A percentile compares a stretch with the other conserved stretches of the same genome.
phyloP scores from a whole-genome alignment of 2,797 vertebrate genomes.

The Hypotaenidia philippensis region DNA sequence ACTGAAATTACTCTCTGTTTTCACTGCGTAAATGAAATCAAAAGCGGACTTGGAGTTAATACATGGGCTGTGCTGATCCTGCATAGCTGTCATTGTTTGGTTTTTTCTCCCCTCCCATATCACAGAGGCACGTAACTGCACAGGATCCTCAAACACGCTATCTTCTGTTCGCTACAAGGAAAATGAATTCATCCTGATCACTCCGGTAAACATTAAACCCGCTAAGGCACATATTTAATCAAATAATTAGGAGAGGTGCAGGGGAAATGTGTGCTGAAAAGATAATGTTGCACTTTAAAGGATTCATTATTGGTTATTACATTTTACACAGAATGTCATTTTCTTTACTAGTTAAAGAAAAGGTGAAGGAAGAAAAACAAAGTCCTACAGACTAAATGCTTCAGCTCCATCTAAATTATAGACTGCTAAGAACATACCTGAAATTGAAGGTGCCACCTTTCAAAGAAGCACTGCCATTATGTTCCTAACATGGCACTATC shows the following conservation, averaged over 20 bases:
- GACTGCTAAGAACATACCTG: neutral
- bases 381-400: neutral
- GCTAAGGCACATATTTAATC: conserved; percentile 61
- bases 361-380: conserved; percentile 49
- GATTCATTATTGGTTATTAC: conserved; percentile 68
- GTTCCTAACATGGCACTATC: neutral
- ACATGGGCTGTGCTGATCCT: neutral
- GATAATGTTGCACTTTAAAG: conserved; percentile 68
- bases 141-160: conserved; percentile 19
- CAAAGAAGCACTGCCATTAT: conserved; percentile 30
- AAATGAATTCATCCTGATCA: conserved; percentile 61
- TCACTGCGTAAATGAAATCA: neutral
- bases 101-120: conserved; percentile 9
- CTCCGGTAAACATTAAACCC: conserved; percentile 52
- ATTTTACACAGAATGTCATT: conserved; percentile 60
- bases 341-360: conserved; percentile 49
- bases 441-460: conserved; percentile 18
- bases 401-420: conserved; percentile 57
- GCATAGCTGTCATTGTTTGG: neutral
- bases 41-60: neutral
- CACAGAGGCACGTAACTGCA: conserved; percentile 25
- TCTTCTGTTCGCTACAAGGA: conserved; percentile 42
- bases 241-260: conserved; percentile 67
- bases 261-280: conserved; percentile 65
- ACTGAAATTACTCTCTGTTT: neutral